A percentile compares a stretch with the other conserved stretches of the same genome.
phyloP scores from a whole-genome alignment of 2,113 vertebrate species.

The Carassius gibelio region DNA sequence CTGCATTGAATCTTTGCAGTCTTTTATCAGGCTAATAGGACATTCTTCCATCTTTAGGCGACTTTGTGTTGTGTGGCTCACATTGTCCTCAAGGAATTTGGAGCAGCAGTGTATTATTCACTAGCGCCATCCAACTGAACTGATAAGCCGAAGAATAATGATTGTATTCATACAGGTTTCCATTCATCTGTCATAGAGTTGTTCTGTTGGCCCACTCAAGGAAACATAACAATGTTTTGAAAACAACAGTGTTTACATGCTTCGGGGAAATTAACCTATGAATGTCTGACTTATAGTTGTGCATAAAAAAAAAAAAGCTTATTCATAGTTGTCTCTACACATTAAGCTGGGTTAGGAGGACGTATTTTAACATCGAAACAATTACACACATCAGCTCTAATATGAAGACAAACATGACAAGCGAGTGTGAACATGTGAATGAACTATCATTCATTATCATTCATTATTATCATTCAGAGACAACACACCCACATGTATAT shows the following conservation, averaged over 20 bases:
- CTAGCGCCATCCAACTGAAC: neutral
- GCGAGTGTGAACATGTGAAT: slow-evolving; percentile 2
- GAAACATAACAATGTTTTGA: neutral
- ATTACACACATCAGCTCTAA: neutral
- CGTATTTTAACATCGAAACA: neutral
- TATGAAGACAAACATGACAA: neutral
- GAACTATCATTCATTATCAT: neutral
- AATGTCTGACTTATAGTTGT: neutral
- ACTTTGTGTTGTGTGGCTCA: neutral
- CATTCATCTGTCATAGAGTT: neutral
- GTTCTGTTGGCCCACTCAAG: neutral
- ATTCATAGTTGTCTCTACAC: neutral
- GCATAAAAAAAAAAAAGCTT: neutral
- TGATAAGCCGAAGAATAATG: slow-evolving; percentile 1
- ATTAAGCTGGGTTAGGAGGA: neutral
- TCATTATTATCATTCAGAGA: too few relatives aligned
- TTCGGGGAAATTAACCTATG: neutral
- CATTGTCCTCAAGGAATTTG: slow-evolving; percentile 9
- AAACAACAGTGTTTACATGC: neutral
- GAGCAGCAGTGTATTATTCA: neutral
- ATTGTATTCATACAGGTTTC: neutral
- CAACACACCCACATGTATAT: neutral
- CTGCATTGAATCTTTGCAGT: slow-evolving; percentile 1
- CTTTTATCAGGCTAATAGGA: slow-evolving; percentile 12
- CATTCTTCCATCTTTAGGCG: neutral